Evolutionary conservation across 2,113 vertebrate species (phyloP).

Genomic region (Hyaena hyaena): DNA sequence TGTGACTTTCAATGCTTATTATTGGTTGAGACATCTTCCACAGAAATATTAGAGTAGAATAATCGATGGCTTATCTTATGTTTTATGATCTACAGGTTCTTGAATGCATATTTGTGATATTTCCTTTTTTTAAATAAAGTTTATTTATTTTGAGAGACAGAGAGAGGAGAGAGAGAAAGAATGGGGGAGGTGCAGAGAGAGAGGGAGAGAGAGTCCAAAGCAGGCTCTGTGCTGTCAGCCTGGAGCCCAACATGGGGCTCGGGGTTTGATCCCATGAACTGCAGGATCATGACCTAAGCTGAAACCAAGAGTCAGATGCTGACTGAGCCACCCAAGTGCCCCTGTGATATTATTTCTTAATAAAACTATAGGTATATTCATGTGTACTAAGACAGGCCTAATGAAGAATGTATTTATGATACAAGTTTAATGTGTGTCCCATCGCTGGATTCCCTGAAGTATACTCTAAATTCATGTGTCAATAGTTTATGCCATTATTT

Average conservation of each 20-base stretch:
- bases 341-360: slow-evolving; percentile 26
- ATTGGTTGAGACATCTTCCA: neutral
- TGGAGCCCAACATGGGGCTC: too few relatives aligned
- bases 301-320: too few relatives aligned
- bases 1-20: neutral
- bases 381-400: neutral
- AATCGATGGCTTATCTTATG: neutral
- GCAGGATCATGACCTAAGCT: too few relatives aligned
- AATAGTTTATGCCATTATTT: neutral
- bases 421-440: neutral
- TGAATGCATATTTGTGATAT: neutral
- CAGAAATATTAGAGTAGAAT: neutral
- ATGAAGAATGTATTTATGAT: neutral
- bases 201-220: too few relatives aligned
- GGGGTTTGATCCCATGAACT: too few relatives aligned
- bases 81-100: slow-evolving; percentile 9
- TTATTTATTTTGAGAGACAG: too few relatives aligned
- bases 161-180: too few relatives aligned
- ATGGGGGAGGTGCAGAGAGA: too few relatives aligned
- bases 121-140: neutral
- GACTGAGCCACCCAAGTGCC: too few relatives aligned
- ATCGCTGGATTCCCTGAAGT: neutral
- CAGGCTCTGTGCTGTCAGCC: too few relatives aligned
- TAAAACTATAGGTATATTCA: neutral
- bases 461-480: neutral